A percentile compares a stretch with the other conserved stretches of the same genome.
These are phyloP conservation scores for Eulithis testata DNA, from an alignment of 2,888 invertebrate genomes.

Conservation along the genomic window DNA sequence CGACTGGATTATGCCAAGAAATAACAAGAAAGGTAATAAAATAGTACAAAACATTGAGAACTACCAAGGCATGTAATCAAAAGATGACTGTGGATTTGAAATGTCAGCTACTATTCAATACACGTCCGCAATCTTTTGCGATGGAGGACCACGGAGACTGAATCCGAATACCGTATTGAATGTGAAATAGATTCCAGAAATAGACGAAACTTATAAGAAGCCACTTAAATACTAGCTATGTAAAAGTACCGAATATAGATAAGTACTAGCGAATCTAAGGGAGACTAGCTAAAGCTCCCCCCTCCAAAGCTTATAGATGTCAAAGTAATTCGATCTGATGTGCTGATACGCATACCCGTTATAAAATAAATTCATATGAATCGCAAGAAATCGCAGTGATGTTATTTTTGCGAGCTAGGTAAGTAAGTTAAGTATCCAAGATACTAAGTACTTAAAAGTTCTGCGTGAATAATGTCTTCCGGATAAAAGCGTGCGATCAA, in stretches of 20 bases:
- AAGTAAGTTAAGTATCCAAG: not conserved
- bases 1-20: too few relatives aligned
- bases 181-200: conserved; percentile 44
- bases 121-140: conserved; percentile 69
- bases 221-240: too few relatives aligned
- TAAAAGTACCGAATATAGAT: too few relatives aligned
- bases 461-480: not conserved
- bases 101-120: conserved; percentile 56
- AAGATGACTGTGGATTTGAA: conserved; percentile 54
- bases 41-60: conserved; percentile 23
- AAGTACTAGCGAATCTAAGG: too few relatives aligned
- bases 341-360: too few relatives aligned
- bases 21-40: conserved; percentile 15
- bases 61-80: conserved; percentile 37
- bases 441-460: not conserved
- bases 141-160: conserved; percentile 51
- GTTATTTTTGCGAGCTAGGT: not conserved
- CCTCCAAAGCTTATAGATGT: too few relatives aligned
- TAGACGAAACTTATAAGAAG: conserved; percentile 22
- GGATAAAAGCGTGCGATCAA: conserved; percentile 24
- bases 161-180: conserved; percentile 58
- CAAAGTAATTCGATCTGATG: too few relatives aligned
- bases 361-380: too few relatives aligned
- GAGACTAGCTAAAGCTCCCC: too few relatives aligned
- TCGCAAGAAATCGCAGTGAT: not conserved